phyloP scores from a whole-genome alignment of 2,113 vertebrate species.

The Triplophysa tibetana region DNA sequence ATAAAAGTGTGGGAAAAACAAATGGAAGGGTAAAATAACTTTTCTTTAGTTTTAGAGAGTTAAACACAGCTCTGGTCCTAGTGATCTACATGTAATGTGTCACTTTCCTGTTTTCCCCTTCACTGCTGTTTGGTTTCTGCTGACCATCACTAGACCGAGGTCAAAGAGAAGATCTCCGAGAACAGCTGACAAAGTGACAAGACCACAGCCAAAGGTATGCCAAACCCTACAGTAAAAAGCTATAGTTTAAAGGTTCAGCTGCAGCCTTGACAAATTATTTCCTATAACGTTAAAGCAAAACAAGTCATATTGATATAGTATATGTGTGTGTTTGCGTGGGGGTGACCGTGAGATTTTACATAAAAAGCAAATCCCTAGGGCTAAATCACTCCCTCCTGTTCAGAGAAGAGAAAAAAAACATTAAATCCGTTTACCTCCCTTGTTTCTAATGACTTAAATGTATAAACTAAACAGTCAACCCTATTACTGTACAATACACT shows the following conservation, averaged over 20 bases:
- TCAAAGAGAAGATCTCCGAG: conserved; percentile 12
- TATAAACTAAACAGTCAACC: background rate
- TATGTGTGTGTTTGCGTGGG: background rate
- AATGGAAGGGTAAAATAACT: background rate
- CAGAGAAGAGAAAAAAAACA: background rate
- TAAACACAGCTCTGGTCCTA: background rate
- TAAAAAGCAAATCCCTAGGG: background rate
- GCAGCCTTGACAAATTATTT: background rate
- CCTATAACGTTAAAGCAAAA: background rate
- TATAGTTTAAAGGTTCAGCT: background rate
- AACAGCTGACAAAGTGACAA: conserved; percentile 27
- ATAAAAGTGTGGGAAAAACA: conserved; percentile 40
- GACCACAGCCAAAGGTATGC: background rate
- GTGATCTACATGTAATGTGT: conserved; percentile 28
- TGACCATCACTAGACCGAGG: conserved; percentile 31
- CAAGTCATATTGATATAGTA: background rate
- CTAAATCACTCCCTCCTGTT: conserved; percentile 16
- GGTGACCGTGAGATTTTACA: conserved; percentile 4
- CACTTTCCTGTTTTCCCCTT: background rate
- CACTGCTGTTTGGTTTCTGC: conserved; percentile 34
- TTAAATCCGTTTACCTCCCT: background rate
- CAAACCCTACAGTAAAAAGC: background rate
- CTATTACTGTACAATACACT: background rate
- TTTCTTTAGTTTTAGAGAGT: conserved; percentile 29
- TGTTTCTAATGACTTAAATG: background rate